Conservation (phyloP, 2,888 invertebrate genomes). For the Yponomeuta sedellus region DNA sequence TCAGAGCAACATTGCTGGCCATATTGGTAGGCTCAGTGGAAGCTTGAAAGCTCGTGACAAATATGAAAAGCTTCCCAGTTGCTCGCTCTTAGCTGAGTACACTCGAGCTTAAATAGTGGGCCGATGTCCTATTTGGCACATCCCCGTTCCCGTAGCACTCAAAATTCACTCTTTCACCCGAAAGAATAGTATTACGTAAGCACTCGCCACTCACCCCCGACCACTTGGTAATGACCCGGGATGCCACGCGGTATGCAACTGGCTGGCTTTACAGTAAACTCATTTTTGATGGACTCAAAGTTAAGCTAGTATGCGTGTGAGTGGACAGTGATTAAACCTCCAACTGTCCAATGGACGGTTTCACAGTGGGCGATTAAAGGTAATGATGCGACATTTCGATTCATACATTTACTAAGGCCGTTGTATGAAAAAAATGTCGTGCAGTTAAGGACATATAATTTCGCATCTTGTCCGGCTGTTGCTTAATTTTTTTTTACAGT, state of each 20-base stretch:
- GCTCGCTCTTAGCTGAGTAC: neutral
- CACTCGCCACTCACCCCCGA: conserved; percentile 40
- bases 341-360: no score
- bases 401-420: no score
- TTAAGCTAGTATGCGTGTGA: no score
- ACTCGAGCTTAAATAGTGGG: neutral
- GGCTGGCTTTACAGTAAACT: conserved; percentile 7
- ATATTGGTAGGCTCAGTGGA: neutral
- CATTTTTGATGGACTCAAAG: no score
- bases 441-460: no score
- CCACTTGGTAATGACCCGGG: conserved; percentile 52
- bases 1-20: no score
- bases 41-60: neutral
- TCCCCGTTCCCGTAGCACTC: neutral
- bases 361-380: no score
- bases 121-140: conserved; percentile 4
- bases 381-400: no score
- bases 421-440: no score
- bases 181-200: conserved; percentile 41
- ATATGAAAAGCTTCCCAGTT: neutral
- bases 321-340: no score
- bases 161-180: conserved; percentile 9
- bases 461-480: no score
- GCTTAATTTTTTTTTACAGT: no score
- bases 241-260: conserved; percentile 36